Evolutionary conservation across 2,888 invertebrate species (phyloP), one percentile per base, ranked within the genome.

Genomic region (Ischnura elegans): DNA sequence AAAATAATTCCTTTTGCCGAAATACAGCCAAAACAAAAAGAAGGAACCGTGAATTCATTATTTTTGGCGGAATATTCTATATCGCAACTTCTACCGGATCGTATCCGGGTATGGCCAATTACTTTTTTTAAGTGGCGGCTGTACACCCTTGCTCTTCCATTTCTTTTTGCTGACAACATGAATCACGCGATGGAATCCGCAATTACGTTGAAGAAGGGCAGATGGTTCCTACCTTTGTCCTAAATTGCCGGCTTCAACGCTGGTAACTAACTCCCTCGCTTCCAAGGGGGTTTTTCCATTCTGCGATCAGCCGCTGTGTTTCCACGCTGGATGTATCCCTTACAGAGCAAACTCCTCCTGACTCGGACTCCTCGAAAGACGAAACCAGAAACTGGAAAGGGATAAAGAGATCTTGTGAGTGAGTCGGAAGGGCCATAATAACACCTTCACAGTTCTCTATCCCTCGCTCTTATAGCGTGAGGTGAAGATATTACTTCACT

Each of bases 401-500:
- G n/a, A 43, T 55, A 42, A 61, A 61, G 87, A 87, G 51, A 42
- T 36, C 25, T 55, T 87, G 87, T 55, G 87, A 51, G 55, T 25
- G 55, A 51, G 87, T 36, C 10, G 43, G 19, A 51, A 51, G 51
- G 51, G 16, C 42, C 55, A 36, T 87, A 90, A 90, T 90, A 90
- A 90, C 90, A 90, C 61, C 61, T 66, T 87, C 55, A 25, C 36
- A 10, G 43, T 21, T 19, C 51, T 51, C 61, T 61, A 2, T 55
- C 66, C 45, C 90, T 61, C 55, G 10, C 19, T 42, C 61, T 61
- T 66, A 43, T 19, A 66, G 61, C 5, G 51, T 43, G 43, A 66
- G 61, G 61, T 16, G 43, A 25, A 43, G 25, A 55, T n/a, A 29
- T 55, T 61, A 90, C 90, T 90, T 61, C 90, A 10, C 13, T 36